Evolutionary conservation across 2,113 vertebrate genomes (phyloP), one percentile per base, ranked within the genome.

Genomic region (Bolborhynchus lineola): DNA sequence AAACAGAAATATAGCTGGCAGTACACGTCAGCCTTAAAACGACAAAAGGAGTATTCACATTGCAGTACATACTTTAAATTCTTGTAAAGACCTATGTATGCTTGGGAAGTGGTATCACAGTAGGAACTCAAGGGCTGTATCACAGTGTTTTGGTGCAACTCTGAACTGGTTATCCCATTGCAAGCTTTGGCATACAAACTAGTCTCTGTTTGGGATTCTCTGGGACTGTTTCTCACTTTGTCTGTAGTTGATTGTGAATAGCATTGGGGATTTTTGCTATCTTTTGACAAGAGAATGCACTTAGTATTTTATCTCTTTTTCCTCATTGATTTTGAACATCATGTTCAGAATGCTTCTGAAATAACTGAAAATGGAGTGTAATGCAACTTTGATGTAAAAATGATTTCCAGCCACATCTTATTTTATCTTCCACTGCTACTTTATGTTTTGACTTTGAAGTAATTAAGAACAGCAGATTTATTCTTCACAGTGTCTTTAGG

Each of bases 111-210:
- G 87, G 25, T 70, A 21, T 18, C 47, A 86, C 53, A 42, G 90
- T 57, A 49, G 39, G 74, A 90, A 68, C 71, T 84, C 53, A 14
- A 90, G 76, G 83, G 76, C 82, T 88, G 89, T 70, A 55, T 84
- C 88, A 92, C 87, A 82, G 84, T 77, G 63, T 87, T 90, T 92
- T 81, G 75, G 69, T 86, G 81, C 72, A 82, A 35, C 68, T 33
- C 47, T 70, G 65, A 75, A 28, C 82, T 65, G 52, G 10, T 60
- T 84, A 44, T 46, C 42, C 53, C 52, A 18, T 52, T 81, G 57
- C 86, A 91, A 16, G 3, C 44, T 70, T 55, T 7, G 7, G 46
- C 60, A 4, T 50, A 57, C 46, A 67, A 59, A 75, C 18, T 35
- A 18, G 12, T 53, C 37, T 15, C 65, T 63, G 8, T 29, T 33